Base-by-base conservation (phyloP, 2,888 invertebrate genomes). In the Alloplasta piceator region DNA sequence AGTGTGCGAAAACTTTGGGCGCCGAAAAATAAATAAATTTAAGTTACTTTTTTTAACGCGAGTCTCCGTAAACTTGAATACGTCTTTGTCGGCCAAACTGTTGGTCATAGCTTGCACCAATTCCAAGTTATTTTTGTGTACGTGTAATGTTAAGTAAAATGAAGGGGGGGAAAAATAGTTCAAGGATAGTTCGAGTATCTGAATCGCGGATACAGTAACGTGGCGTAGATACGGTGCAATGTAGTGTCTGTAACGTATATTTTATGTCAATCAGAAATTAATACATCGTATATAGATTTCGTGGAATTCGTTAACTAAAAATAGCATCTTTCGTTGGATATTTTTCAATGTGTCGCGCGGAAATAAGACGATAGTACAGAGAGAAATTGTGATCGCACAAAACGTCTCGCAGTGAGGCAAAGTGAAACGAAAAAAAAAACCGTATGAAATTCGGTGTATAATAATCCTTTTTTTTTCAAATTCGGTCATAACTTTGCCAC, bases 231-330 rank as follows among this genome's bases (percentile, higher is more conserved):
- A n/a, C n/a, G n/a, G n/a, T n/a, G n/a, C n/a, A n/a, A n/a, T 58
- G 64, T 81, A 75, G 58, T 76, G 72, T 82, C 82, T 83, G 83
- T 82, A 84, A 84, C 82, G 82, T 87, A 82, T 87, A 86, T 87
- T 86, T 75, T 87, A 84, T 84, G 81, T 83, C 85, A 73, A 74
- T 84, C 80, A 84, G 84, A 87, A 85, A 87, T 82, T 70, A 86
- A 87, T 87, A 87, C 86, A 87, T 80, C 26, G 26, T 26, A 26
- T 84, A 72, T 81, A 81, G 70, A 82, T 82, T 86, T 85, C 85
- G 83, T 85, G 86, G 84, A 84, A 83, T 85, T 78, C 78, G 85
- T 85, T 71, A 26, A 76, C 76, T 82, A 78, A 83, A 82, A 70
- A 74, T 81, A 81, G 68, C 52, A 70, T 60, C 76, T 82, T 68